Percentiles rank a stretch among this genome's conserved stretches.
Conservation (phyloP, 2,888 invertebrate genomes). For the Oxytorus armatus region DNA sequence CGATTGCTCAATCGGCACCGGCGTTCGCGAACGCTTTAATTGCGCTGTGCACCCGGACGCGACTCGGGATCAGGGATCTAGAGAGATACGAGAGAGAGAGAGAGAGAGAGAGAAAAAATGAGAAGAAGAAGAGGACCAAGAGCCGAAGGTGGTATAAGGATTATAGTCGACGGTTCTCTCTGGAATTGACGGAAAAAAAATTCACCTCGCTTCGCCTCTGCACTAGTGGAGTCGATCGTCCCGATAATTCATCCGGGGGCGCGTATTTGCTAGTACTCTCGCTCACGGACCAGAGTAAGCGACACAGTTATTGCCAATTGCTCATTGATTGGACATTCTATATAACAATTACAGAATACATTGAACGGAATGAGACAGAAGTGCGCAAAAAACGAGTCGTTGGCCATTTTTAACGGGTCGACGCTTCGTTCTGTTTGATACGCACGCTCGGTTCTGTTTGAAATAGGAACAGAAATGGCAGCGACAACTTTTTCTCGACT, state of each 20-base stretch:
- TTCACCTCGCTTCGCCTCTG: constrained; percentile 51
- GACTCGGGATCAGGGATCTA: constrained; percentile 49
- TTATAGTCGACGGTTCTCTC: constrained; percentile 57
- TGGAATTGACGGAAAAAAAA: constrained; percentile 36
- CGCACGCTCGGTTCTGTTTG: constrained; percentile 3
- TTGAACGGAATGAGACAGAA: not conserved
- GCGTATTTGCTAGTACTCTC: constrained; percentile 57
- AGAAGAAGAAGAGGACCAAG: constrained; percentile 35
- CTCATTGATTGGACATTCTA: not conserved
- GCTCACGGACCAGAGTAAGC: constrained; percentile 12
- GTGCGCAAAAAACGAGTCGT: constrained; percentile 2
- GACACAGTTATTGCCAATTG: constrained; percentile 21
- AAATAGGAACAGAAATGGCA: constrained; percentile 7
- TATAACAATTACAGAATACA: not conserved
- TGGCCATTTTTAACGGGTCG: constrained; percentile 13
- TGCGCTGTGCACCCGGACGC: constrained; percentile 65
- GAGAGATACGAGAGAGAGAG: constrained; percentile 38
- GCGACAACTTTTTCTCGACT: constrained; percentile 25
- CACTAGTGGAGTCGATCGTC: constrained; percentile 57
- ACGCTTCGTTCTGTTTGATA: not conserved
- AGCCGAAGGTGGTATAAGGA: constrained; percentile 59
- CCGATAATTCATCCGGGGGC: constrained; percentile 64
- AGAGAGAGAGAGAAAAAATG: constrained; percentile 18
- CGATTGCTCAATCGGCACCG: constrained; percentile 68
- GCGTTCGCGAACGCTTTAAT: constrained; percentile 65